phyloP scores from a whole-genome alignment of 2,797 vertebrate genomes.

The Danio aesculapii region DNA sequence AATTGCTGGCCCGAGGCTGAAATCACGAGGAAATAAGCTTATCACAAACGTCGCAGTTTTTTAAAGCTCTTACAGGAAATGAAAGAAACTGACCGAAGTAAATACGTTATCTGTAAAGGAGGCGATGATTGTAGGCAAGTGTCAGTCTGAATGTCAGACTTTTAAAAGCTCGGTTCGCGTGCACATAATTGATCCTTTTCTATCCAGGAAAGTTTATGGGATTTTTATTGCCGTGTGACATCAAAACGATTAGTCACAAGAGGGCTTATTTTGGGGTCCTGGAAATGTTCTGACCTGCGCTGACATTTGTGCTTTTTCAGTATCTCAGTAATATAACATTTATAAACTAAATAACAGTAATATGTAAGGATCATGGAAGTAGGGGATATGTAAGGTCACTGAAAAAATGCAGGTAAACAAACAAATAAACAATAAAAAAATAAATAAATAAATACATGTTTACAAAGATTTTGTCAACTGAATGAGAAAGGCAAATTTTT shows the following conservation, averaged over 20 bases:
- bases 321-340: no score
- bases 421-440: no score
- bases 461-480: no score
- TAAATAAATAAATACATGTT: no score
- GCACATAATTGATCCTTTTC: conserved; percentile 25
- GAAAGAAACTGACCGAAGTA: conserved; percentile 43
- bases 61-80: conserved; percentile 50
- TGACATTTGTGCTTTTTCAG: no score
- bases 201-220: not conserved
- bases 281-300: no score
- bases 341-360: no score
- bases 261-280: no score
- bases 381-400: no score
- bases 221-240: not conserved
- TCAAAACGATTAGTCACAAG: not conserved
- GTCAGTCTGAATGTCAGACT: conserved; percentile 60
- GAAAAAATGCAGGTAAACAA: no score
- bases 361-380: no score
- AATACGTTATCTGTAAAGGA: conserved; percentile 49
- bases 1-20: conserved; percentile 51
- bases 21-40: conserved; percentile 45
- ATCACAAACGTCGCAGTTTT: conserved; percentile 54
- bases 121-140: conserved; percentile 42
- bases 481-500: no score
- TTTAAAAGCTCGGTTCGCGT: conserved; percentile 47